Base-by-base conservation (phyloP, 2,888 invertebrate species). In the Cyclophora albipunctata region DNA sequence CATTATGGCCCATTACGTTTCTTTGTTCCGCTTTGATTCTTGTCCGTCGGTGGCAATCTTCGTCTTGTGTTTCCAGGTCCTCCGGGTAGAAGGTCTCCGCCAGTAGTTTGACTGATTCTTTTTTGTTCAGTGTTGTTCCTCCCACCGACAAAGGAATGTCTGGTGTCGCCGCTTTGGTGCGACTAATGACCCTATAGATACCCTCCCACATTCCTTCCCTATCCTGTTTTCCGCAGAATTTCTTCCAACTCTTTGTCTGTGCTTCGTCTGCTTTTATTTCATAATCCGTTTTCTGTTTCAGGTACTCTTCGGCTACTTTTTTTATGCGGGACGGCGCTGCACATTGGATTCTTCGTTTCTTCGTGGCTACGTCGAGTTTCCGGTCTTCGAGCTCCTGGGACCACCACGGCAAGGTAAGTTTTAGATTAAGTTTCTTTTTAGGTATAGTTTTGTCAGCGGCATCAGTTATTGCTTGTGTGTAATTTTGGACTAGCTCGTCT, bases 151-250 rank as follows among this genome's bases (percentile, higher is more conserved):
- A 3, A 5, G 3, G 42, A 20, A 45, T 37, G 40, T 46, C 5
- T 20, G 46, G 7, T 42, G 40, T 6, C 5, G 42, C 34, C 20
- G 49, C 46, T n/a, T n/a, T n/a, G 2, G 46, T 34, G 3, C n/a
- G 44, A 7, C 53, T 42, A 1, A 58, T 50, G 3, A 55, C 52
- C 4, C 49, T 51, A 46, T 57, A 57, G 2, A 52, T 54, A 2
- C 55, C 59, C 4, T 62, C 57, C 63, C 58, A 58, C 4, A 55
- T 20, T 2, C 49, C 42, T 33, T 62, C 60, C 20, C 42, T 45
- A 0, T 55, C 50, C 35, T 57, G 58, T 40, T 45, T 51, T n/a
- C 7, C 7, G 40, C 56, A 58, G 45, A 58, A 60, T 5, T 46
- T 45, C 42, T 54, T 58, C 55, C 57, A 58, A 44, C 54, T 54